A percentile compares a stretch with the other conserved stretches of the same genome.
Conservation (phyloP, 2,888 invertebrate genomes). For the Onthophagus sagittarius region DNA sequence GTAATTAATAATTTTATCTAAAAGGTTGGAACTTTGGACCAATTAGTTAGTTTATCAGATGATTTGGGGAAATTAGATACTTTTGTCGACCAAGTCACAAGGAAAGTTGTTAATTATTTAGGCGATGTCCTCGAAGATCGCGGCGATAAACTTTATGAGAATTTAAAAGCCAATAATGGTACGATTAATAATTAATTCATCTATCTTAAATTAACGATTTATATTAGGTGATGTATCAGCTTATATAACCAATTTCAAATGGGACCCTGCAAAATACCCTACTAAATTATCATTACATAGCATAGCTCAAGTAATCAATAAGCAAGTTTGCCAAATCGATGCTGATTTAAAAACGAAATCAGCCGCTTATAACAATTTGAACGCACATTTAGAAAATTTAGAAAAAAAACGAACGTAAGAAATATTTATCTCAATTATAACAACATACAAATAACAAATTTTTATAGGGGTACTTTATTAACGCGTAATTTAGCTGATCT, state of each 20-base stretch:
- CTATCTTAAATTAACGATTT: neutral
- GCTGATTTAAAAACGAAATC: constrained; percentile 96
- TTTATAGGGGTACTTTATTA: constrained; percentile 85
- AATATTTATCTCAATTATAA: neutral
- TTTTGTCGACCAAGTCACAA: constrained; percentile 91
- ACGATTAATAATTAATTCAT: constrained; percentile 51
- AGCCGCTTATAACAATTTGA: constrained; percentile 92
- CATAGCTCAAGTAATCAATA: constrained; percentile 97
- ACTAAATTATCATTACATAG: constrained; percentile 96
- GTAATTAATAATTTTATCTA: constrained; percentile 27
- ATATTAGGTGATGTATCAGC: constrained; percentile 83
- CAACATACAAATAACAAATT: neutral
- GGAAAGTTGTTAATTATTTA: constrained; percentile 93
- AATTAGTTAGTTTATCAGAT: constrained; percentile 97
- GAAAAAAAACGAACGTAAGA: constrained; percentile 52
- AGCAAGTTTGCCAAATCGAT: constrained; percentile 98
- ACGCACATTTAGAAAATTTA: constrained; percentile 92
- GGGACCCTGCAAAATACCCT: constrained; percentile 99
- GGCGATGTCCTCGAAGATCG: constrained; percentile 98
- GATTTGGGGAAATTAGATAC: constrained; percentile 95
- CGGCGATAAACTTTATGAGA: constrained; percentile 94
- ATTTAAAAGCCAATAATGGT: constrained; percentile 97
- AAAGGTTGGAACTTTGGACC: constrained; percentile 98
- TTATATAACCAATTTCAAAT: constrained; percentile 96
- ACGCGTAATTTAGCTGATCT: constrained; percentile 97